Evolutionary conservation across 2,888 invertebrate species (phyloP).

Genomic region (Maniola hyperantus): DNA sequence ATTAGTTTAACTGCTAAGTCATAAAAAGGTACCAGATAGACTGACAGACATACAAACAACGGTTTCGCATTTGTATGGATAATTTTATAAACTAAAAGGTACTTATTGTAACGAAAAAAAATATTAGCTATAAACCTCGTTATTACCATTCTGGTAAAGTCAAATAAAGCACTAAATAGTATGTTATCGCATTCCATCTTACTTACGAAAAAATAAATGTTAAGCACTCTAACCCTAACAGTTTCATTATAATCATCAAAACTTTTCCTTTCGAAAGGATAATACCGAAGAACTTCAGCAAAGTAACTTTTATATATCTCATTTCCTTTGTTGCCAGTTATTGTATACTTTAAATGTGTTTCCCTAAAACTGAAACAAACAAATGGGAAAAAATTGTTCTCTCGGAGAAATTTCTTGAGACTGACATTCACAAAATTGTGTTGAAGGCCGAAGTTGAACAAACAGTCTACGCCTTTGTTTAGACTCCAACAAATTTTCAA

Average conservation of each 20-base stretch:
- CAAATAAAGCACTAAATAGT: too few relatives aligned
- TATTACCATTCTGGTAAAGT: too few relatives aligned
- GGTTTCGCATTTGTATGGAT: too few relatives aligned
- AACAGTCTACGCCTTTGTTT: conserved; percentile 13
- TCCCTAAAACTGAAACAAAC: conserved; percentile 31
- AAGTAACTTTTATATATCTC: conserved; percentile 41
- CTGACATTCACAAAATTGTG: conserved; percentile 30
- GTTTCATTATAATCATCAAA: conserved; percentile 26
- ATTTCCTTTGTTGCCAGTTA: conserved; percentile 38
- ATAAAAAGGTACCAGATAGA: too few relatives aligned
- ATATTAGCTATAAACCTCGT: too few relatives aligned
- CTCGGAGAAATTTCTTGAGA: conserved; percentile 27
- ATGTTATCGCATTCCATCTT: neutral
- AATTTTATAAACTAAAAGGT: too few relatives aligned
- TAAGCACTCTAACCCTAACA: neutral
- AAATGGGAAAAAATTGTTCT: conserved; percentile 28
- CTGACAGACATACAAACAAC: too few relatives aligned
- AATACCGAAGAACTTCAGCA: conserved; percentile 36
- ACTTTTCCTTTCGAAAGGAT: conserved; percentile 33
- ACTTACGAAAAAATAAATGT: too few relatives aligned
- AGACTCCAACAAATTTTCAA: conserved; percentile 1
- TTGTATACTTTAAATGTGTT: conserved; percentile 39
- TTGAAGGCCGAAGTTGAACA: conserved; percentile 7
- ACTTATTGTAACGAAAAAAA: too few relatives aligned
- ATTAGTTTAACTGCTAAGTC: too few relatives aligned